phyloP scores from a whole-genome alignment of 1,140 invertebrate genomes.

The Mycetomoellerius zeteki region DNA sequence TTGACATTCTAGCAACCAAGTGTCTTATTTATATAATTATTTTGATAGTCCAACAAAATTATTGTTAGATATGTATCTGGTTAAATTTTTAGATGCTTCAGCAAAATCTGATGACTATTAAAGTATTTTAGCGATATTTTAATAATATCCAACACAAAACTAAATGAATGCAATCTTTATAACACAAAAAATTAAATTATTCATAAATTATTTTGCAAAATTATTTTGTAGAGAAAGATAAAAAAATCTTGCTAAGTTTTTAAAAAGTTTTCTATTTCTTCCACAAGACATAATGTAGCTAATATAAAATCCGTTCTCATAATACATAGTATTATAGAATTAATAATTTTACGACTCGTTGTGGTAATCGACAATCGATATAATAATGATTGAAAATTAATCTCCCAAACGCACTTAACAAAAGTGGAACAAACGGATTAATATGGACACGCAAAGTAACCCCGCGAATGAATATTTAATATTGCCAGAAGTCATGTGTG shows the following conservation, averaged over 20 bases:
- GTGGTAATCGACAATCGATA: constrained; percentile 16
- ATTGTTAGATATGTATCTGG: too few species aligned
- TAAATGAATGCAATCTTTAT: neutral
- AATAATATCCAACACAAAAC: neutral
- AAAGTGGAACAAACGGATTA: constrained; percentile 34
- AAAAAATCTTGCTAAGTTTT: neutral
- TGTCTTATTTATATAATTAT: neutral
- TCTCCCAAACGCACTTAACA: neutral
- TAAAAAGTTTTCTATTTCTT: neutral
- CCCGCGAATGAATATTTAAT: constrained; percentile 54
- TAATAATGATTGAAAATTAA: constrained; percentile 35
- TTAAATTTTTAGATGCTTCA: too few species aligned
- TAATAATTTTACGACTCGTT: neutral
- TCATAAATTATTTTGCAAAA: neutral
- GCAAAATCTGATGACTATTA: neutral
- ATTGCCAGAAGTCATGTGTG: constrained; percentile 51
- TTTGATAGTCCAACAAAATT: neutral
- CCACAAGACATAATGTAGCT: neutral
- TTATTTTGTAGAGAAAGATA: neutral
- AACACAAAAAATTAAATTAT: neutral
- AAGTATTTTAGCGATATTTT: neutral
- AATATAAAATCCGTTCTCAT: neutral
- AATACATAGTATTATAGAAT: neutral
- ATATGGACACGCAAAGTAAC: constrained; percentile 1
- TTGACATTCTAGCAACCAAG: too few species aligned